phyloP scores from a whole-genome alignment of 2,888 invertebrate species.

The Plemyria rubiginata region DNA sequence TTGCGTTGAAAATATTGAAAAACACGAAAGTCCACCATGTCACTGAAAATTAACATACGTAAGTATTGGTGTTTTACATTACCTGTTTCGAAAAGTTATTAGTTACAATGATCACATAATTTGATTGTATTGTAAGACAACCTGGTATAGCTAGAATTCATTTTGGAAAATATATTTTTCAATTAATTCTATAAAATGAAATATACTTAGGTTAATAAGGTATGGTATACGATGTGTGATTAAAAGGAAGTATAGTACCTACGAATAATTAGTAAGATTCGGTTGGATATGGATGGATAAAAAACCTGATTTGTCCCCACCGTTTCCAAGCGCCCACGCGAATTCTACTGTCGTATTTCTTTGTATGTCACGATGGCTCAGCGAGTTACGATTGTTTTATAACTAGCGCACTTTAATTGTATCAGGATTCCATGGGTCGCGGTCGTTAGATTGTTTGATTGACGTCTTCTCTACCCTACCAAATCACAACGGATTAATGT shows the following conservation, averaged over 20 bases:
- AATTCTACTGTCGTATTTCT: slow-evolving; percentile 51
- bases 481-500: slow-evolving; percentile 78
- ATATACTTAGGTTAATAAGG: no score
- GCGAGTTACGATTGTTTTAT: slow-evolving; percentile 63
- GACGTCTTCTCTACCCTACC: slow-evolving; percentile 66
- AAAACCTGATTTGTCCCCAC: slow-evolving; percentile 56
- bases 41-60: no score
- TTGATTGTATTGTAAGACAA: slow-evolving; percentile 18
- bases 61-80: background rate
- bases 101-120: background rate
- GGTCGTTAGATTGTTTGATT: slow-evolving; percentile 57
- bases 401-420: slow-evolving; percentile 56
- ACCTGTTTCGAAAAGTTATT: slow-evolving; percentile 8
- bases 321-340: slow-evolving; percentile 60
- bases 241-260: background rate
- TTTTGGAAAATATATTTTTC: no score
- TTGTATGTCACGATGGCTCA: slow-evolving; percentile 54
- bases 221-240: no score
- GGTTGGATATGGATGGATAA: slow-evolving; percentile 19
- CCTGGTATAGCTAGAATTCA: no score
- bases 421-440: slow-evolving; percentile 61
- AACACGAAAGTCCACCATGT: background rate
- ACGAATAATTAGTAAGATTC: slow-evolving; percentile 23
- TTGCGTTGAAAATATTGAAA: no score
- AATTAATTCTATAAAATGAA: no score